Evolutionary conservation across 1,140 invertebrate genomes (phyloP), one percentile per base, ranked within the genome.

Genomic region (Drosophila micromelanica): DNA sequence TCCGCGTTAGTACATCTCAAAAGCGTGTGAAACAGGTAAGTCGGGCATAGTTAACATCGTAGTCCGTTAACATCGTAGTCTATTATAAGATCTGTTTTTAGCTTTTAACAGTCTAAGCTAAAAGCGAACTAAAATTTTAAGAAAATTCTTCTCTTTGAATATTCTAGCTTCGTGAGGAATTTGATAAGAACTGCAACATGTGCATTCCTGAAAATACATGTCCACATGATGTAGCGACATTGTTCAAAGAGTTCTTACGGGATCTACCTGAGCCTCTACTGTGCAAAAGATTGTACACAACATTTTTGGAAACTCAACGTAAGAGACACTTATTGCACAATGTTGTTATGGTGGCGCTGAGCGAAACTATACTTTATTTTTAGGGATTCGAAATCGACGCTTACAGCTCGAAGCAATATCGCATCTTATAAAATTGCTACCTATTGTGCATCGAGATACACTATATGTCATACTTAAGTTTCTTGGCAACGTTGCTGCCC

Each of bases 251-350:
- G 91, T 98, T 96, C 93, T 95, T 99, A 73, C 94, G 98, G 27
- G 98, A 99, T 91, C 93, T 99, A 43, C 98, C 98, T 0, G 98
- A 99, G 91, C 97, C 98, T 3, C 93, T 99, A 15, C 94, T 99
- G 1, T 98, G 97, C 78, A 94, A 96, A 73, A 96, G 97, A 89
- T 94, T 99, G 1, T 98, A 98, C 91, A 94, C 95, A 67, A 96
- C 97, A 37, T 98, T 98, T 93, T 94, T 99, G 49, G 95, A 97
- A 80, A 98, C 97, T 20, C 97, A 98, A 94, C 97, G 98, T 98
- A 93, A 95, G 95, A 92, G 56, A 69, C 52, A 35, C 40, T 49
- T 2, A 32, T 43, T 62, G 2, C 32, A 71, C 20, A 56, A 61
- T 45, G 37, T 62, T 23, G 38, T n/a, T 6, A 32, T 27, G 5